A percentile compares a stretch with the other conserved stretches of the same genome.
These are phyloP conservation scores for Oryzias curvinotus DNA, from an alignment of 2,113 vertebrate genomes.

Conservation along the genomic window DNA sequence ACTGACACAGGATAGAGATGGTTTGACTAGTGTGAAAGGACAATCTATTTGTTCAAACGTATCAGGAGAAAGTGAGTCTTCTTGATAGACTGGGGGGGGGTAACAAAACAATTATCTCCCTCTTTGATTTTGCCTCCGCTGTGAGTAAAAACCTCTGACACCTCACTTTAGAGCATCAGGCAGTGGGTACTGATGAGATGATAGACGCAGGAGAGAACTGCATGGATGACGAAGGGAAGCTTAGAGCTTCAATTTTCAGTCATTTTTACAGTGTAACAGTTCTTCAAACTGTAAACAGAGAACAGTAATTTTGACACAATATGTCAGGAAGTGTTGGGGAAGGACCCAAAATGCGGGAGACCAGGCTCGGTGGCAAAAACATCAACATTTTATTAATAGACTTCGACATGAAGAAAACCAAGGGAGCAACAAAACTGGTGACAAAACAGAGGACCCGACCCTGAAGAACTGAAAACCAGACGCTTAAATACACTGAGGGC, in stretches of 20 bases:
- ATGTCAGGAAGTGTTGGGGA: no score
- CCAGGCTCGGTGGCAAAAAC: no score
- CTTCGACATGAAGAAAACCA: no score
- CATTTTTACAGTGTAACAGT: no score
- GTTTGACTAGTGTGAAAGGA: neutral
- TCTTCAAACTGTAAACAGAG: no score
- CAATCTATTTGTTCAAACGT: slow-evolving; percentile 12
- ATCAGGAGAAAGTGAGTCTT: slow-evolving; percentile 9
- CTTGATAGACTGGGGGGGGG: slow-evolving; percentile 15
- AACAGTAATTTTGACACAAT: no score
- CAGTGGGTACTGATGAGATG: slow-evolving; percentile 12
- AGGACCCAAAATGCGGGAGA: no score
- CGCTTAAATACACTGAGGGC: no score
- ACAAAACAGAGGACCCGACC: no score
- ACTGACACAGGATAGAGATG: slow-evolving; percentile 5
- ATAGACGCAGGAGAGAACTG: neutral
- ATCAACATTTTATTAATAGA: no score
- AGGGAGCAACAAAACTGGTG: no score
- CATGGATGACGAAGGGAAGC: neutral
- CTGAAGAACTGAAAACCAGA: no score
- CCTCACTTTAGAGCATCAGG: slow-evolving; percentile 18
- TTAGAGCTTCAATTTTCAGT: neutral
- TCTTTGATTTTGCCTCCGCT: slow-evolving; percentile 27
- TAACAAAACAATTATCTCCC: slow-evolving; percentile 42
- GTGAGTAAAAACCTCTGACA: slow-evolving; percentile 45